Evolutionary conservation across 1,140 invertebrate species (phyloP).

Genomic region (Drosophila sp.): DNA sequence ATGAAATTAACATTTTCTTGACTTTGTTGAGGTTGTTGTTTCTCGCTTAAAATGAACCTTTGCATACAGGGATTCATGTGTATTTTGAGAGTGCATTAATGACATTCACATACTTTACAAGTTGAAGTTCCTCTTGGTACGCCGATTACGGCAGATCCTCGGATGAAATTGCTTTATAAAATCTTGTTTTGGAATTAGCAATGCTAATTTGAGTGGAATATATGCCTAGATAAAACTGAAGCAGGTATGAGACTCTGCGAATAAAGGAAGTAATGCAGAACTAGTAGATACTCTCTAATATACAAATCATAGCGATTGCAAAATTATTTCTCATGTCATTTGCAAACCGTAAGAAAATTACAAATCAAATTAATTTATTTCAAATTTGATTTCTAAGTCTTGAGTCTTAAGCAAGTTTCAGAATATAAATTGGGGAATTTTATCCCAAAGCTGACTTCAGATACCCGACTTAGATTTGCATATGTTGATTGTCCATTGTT

Average conservation of each 20-base stretch:
- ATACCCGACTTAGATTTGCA: no score
- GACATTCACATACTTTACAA: constrained; percentile 13
- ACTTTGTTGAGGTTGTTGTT: not conserved
- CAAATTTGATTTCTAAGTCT: no score
- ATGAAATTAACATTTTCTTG: not conserved
- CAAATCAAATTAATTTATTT: no score
- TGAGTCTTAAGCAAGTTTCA: no score
- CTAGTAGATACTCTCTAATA: not conserved
- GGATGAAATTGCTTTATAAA: constrained; percentile 16
- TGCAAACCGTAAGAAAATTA: no score
- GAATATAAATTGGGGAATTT: no score
- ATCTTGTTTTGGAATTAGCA: not conserved
- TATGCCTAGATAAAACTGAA: constrained; percentile 3
- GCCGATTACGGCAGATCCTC: constrained; percentile 10
- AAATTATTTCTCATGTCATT: no score
- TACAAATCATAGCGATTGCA: no score
- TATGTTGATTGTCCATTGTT: no score
- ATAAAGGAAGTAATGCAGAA: not conserved
- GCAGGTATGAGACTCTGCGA: no score
- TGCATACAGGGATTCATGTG: not conserved
- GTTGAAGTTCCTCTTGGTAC: not conserved
- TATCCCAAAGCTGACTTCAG: no score
- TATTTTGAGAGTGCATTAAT: constrained; percentile 5
- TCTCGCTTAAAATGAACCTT: not conserved
- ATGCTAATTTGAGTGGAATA: constrained; percentile 11